Evolutionary conservation across 2,797 vertebrate species (phyloP).

Genomic region (Cygnus olor): DNA sequence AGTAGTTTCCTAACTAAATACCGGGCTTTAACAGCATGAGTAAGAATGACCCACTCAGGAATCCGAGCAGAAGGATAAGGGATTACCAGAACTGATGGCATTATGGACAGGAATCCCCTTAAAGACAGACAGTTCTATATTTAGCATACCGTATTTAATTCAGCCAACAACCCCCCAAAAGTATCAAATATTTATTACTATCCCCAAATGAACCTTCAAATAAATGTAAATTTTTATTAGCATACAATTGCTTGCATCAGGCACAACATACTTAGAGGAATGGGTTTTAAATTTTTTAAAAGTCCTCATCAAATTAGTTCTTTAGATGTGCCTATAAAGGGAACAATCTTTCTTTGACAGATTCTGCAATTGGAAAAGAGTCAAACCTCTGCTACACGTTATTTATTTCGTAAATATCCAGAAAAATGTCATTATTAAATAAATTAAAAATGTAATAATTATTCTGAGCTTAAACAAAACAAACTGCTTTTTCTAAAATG

Average conservation of each 20-base stretch:
- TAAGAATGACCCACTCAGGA: constrained; percentile 27
- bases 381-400: neutral
- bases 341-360: neutral
- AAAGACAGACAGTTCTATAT: constrained; percentile 50
- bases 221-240: neutral
- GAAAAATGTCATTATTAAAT: neutral
- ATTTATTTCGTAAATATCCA: neutral
- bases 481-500: neutral
- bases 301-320: neutral
- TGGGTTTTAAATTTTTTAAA: neutral
- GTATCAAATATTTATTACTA: neutral
- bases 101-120: constrained; percentile 54
- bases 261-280: neutral
- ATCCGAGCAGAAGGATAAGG: constrained; percentile 55
- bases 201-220: neutral
- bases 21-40: constrained; percentile 5
- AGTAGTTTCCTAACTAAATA: constrained; percentile 39
- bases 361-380: neutral
- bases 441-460: neutral
- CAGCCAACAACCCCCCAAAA: neutral
- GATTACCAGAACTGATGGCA: constrained; percentile 59
- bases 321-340: neutral
- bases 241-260: neutral
- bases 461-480: neutral
- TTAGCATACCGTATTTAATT: constrained; percentile 34